phyloP scores from a whole-genome alignment of 2,113 vertebrate species.

The Peucedramus taeniatus region DNA sequence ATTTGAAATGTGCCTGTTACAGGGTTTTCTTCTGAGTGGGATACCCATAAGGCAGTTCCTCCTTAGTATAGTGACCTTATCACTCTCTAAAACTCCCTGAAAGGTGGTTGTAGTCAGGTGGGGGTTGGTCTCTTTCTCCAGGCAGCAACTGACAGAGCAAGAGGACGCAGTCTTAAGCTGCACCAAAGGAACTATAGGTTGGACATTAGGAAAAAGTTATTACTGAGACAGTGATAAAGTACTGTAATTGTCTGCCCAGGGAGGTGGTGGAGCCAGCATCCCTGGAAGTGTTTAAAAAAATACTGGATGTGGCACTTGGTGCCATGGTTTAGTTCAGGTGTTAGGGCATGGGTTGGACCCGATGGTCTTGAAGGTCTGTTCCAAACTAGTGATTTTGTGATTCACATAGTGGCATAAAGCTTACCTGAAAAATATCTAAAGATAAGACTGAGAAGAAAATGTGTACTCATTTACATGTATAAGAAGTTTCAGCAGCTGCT shows the following conservation, averaged over 20 bases:
- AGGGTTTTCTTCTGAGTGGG: background rate
- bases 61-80: background rate
- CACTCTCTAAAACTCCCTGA: background rate
- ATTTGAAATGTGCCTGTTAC: background rate
- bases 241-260: rapidly evolving
- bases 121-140: background rate
- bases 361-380: background rate
- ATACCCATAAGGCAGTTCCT: background rate
- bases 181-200: background rate
- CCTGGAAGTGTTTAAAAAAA: background rate
- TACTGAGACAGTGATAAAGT: background rate
- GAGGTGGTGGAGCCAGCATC: background rate
- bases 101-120: background rate
- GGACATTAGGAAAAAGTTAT: background rate
- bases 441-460: background rate
- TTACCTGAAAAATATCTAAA: background rate
- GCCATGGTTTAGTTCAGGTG: background rate
- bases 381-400: background rate
- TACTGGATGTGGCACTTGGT: background rate
- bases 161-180: background rate
- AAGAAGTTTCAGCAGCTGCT: background rate
- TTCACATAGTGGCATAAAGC: background rate
- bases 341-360: background rate
- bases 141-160: background rate
- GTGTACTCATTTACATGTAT: background rate